Evolutionary conservation across 2,888 invertebrate species (phyloP), one percentile per base, ranked within the genome.

Genomic region (Drosophila pseudotakahashii): DNA sequence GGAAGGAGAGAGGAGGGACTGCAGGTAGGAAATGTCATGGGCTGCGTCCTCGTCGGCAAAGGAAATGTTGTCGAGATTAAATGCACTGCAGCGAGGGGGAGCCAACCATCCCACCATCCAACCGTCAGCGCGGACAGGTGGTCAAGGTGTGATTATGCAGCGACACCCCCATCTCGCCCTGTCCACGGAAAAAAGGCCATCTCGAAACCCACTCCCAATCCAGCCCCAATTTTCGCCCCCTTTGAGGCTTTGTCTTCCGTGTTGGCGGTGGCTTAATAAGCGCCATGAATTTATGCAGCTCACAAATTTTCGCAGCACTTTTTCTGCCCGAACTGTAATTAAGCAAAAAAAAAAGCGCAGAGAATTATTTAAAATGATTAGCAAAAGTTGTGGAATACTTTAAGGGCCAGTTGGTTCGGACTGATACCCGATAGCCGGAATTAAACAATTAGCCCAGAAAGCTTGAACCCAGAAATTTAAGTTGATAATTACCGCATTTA

Each of bases 61-160:
- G 88, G 83, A 83, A 83, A 83, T 74, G 82, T 72, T 82, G 78
- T 52, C 78, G 78, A 83, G 82, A 83, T 83, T 83, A 83, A 83
- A 83, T 83, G 79, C 71, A 74, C 83, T 66, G 70, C 73, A 51
- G 36, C 39, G 63, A 45, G 32, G 26, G 26, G 26, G 26, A 26
- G 26, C 6, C 26, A 26, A 26, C 39, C 14, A 7, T 3, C 14
- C 39, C 14, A 39, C 14, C 19, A 10, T 7, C 16, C 57, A 67
- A 41, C 62, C 70, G 73, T 81, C 82, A 68, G 55, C 60, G 60
- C 62, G 79, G 79, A 75, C 85, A 77, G 82, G 72, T 85, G 71
- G 80, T 73, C 73, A 60, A 75, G 72, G 68, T 72, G 78, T 75
- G 79, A 87, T 87, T 83, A 81, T 62, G 51, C 57, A 51, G 78